phyloP scores from a whole-genome alignment of 2,113 vertebrate genomes.

The Passer montanus region DNA sequence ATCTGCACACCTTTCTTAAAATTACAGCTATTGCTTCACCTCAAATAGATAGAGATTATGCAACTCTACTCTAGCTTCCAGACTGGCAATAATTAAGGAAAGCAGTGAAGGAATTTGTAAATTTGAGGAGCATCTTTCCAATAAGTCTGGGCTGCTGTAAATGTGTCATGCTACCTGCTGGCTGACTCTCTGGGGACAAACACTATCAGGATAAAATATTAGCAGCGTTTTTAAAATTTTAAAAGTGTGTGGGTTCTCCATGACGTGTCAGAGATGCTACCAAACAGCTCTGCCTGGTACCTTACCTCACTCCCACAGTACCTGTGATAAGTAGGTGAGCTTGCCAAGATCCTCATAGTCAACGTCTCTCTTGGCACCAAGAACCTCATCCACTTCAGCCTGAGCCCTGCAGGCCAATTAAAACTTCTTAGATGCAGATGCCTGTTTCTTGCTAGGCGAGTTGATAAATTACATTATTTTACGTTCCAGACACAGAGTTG shows the following conservation, averaged over 20 bases:
- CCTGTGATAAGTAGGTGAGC: constrained; percentile 88
- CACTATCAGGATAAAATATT: neutral
- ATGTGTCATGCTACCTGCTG: neutral
- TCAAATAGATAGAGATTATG: neutral
- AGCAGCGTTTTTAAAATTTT: neutral
- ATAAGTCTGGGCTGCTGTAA: neutral
- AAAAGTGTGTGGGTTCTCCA: neutral
- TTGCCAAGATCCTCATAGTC: constrained; percentile 86
- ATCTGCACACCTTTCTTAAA: neutral
- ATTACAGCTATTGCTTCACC: neutral
- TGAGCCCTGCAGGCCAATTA: constrained; percentile 71
- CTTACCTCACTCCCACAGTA: constrained; percentile 31
- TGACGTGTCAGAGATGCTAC: neutral
- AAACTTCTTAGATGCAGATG: neutral
- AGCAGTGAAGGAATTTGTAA: neutral
- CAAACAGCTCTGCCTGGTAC: neutral
- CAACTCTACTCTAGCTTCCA: neutral
- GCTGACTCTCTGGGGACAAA: neutral
- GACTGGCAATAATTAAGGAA: neutral
- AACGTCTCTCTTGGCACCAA: constrained; percentile 87
- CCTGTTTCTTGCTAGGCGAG: neutral
- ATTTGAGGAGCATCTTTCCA: neutral
- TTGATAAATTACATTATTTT: neutral
- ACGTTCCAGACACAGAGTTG: neutral
- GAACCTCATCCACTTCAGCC: constrained; percentile 86